phyloP scores from a whole-genome alignment of 2,888 invertebrate species.

The Cabera pusaria region DNA sequence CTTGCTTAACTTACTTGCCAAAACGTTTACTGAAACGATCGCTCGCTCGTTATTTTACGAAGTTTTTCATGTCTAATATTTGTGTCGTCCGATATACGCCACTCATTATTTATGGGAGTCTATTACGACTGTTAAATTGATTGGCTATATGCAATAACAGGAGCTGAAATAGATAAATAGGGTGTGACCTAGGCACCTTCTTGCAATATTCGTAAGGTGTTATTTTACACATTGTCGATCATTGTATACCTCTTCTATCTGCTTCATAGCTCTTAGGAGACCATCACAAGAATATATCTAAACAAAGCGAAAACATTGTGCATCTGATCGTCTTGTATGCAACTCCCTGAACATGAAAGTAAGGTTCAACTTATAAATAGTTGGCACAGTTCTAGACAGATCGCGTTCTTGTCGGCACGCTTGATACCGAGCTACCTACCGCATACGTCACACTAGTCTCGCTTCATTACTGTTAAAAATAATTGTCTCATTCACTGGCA shows the following conservation, averaged over 20 bases:
- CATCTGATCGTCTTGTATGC: slow-evolving; percentile 17
- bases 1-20: slow-evolving; percentile 27
- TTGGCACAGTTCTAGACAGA: slow-evolving; percentile 56
- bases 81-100: slow-evolving; percentile 1
- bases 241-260: too few relatives aligned
- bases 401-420: slow-evolving; percentile 36
- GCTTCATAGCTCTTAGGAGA: too few relatives aligned
- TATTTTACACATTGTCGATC: too few relatives aligned
- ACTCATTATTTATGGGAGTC: too few relatives aligned
- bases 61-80: slow-evolving; percentile 1
- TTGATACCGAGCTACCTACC: slow-evolving; percentile 28
- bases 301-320: slow-evolving; percentile 9
- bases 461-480: slow-evolving; percentile 73
- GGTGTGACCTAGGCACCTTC: too few relatives aligned
- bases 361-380: slow-evolving; percentile 47
- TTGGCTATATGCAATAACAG: too few relatives aligned
- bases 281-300: too few relatives aligned
- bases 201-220: too few relatives aligned
- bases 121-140: too few relatives aligned
- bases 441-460: slow-evolving; percentile 45
- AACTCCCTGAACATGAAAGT: slow-evolving; percentile 26
- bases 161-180: too few relatives aligned
- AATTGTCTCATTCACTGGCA: slow-evolving; percentile 78
- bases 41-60: slow-evolving; percentile 1
- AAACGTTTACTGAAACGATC: slow-evolving; percentile 19